Percentiles rank a stretch among this genome's conserved stretches.
These are phyloP conservation scores for Drosophila azteca DNA, from an alignment of 1,140 invertebrate species.

Conservation along the genomic window DNA sequence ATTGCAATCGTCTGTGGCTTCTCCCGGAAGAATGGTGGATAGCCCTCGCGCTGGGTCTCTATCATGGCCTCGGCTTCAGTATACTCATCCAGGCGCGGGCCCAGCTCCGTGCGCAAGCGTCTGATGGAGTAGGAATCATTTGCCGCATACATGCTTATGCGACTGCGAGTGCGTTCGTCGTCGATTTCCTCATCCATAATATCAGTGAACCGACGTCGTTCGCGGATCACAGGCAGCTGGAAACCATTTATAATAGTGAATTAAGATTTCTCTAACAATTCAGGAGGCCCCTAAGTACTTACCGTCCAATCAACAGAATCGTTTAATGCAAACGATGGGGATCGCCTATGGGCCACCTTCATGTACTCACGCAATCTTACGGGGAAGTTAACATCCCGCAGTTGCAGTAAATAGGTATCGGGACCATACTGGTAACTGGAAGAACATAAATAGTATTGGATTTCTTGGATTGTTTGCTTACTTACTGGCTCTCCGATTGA, in stretches of 20 bases:
- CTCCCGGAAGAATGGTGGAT: constrained; percentile 92
- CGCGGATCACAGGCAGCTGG: constrained; percentile 93
- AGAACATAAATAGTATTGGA: constrained; percentile 68
- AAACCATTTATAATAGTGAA: constrained; percentile 2
- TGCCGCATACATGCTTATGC: constrained; percentile 91
- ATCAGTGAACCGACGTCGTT: constrained; percentile 95
- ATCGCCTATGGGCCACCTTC: constrained; percentile 92
- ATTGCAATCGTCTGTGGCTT: constrained; percentile 92
- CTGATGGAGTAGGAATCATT: constrained; percentile 89
- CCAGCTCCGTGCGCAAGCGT: constrained; percentile 91
- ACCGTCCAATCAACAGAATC: constrained; percentile 91
- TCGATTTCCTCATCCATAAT: constrained; percentile 98
- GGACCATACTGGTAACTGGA: constrained; percentile 96
- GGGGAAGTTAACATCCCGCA: constrained; percentile 96
- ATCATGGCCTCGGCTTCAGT: constrained; percentile 93
- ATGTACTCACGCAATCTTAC: constrained; percentile 95
- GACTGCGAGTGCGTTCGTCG: constrained; percentile 90
- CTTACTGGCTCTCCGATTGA: constrained; percentile 94
- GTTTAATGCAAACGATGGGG: constrained; percentile 87
- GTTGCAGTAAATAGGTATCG: constrained; percentile 96
- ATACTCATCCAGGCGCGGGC: constrained; percentile 90
- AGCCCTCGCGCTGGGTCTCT: constrained; percentile 91
- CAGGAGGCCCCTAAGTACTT: constrained; percentile 65
- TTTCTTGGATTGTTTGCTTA: not conserved
- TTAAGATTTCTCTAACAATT: too few relatives aligned